Conservation (phyloP, 2,113 vertebrate genomes). For the Hypocryptadius cinnamomeus region DNA sequence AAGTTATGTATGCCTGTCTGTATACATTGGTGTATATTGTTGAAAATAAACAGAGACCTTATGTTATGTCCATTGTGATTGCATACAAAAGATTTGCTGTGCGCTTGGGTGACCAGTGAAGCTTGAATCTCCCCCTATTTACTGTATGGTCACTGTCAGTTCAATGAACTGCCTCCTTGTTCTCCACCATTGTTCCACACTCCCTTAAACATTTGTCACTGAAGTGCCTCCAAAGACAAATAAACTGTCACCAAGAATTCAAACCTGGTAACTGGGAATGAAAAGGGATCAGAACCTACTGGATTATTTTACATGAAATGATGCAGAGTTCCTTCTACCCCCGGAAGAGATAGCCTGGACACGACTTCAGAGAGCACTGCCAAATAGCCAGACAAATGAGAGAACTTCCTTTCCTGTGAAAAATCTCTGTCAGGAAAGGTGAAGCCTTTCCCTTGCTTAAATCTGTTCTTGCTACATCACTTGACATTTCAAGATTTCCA, state of each 20-base stretch:
- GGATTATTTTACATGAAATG: conserved; percentile 56
- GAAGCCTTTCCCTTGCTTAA: not conserved
- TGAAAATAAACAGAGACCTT: conserved; percentile 76
- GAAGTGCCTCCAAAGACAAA: conserved; percentile 79
- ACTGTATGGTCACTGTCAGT: conserved; percentile 85
- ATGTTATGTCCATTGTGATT: conserved; percentile 75
- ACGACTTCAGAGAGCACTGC: not conserved
- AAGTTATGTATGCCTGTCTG: conserved; percentile 15
- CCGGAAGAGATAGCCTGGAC: not conserved
- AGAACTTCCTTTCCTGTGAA: not conserved
- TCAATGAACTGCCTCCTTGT: conserved; percentile 85
- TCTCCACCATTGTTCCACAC: conserved; percentile 77
- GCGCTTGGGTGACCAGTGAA: conserved; percentile 74
- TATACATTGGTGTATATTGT: conserved; percentile 55
- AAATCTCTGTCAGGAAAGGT: not conserved
- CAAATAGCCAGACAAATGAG: not conserved
- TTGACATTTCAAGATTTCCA: conserved; percentile 35
- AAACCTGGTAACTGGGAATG: conserved; percentile 63
- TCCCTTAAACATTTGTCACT: conserved; percentile 84
- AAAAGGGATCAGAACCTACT: conserved; percentile 33
- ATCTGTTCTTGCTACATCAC: conserved; percentile 12
- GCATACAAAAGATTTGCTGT: conserved; percentile 75
- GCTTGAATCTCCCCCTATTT: conserved; percentile 78
- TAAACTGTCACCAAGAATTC: conserved; percentile 75
- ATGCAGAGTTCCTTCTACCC: not conserved